Evolutionary conservation across 2,113 vertebrate species (phyloP), one percentile per base, ranked within the genome.

Genomic region (Nerophis lumbriciformis): DNA sequence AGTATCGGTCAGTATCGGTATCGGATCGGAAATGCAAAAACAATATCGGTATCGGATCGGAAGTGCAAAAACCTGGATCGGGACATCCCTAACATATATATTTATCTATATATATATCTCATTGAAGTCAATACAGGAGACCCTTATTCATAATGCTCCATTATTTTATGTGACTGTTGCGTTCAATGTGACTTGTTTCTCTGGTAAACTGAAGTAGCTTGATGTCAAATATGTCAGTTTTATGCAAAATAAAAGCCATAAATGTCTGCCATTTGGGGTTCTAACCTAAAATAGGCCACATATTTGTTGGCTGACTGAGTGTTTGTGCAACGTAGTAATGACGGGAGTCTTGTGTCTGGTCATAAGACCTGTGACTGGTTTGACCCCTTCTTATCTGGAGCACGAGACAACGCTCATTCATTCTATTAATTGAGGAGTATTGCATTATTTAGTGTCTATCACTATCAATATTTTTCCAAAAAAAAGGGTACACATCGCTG

Each of bases 281-380:
- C 28, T 28, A 28, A 4, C 28, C 38, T 39, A 3, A 6, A 39
- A 39, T 12, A 3, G 14, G 5, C 1, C 15, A 49, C 6, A 70
- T 45, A 51, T 64, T 59, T 72, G 60, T 76, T 59, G 42, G n/a
- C 8, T 14, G 12, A 19, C 51, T 57, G 21, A 48, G 53, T 10
- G 16, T 59, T 3, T 58, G 51, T 28, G 48, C 68, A 66, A 63
- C 66, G 44, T 68, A 53, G 55, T 75, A 66, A 59, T 77, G 37
- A 77, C 45, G 9, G 47, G 16, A 63, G 64, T 71, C 69, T 61
- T 75, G 73, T 77, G 76, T 65, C 38, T 44, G 60, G 70, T 83
- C 82, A 81, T 70, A 59, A 76, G 82, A 75, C 50, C 45, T 21
- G 13, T 38, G 38, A 54, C 52, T 8, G 13, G 49, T 71, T 35